Conservation (phyloP, 2,113 vertebrate species). For the Emydura subglobosa region DNA sequence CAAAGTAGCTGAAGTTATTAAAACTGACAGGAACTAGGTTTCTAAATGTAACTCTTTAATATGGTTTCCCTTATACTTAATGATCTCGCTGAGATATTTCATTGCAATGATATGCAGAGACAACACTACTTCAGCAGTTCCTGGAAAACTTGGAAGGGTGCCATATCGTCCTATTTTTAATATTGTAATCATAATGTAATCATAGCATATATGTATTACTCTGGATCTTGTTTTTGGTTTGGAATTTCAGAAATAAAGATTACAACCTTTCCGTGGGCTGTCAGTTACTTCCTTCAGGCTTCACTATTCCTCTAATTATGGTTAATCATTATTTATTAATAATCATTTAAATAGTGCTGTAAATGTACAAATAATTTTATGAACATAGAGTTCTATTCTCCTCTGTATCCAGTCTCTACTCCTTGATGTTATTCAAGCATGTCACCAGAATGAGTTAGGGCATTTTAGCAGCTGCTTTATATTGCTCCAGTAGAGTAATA, state of each 20-base stretch:
- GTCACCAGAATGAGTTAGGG: background rate
- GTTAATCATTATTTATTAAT: background rate
- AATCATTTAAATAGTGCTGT: background rate
- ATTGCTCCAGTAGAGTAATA: background rate
- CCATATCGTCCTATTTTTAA: background rate
- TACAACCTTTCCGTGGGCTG: background rate
- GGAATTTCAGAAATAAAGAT: background rate
- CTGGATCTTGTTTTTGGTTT: background rate
- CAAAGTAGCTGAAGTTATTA: background rate
- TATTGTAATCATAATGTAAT: background rate
- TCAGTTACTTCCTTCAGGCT: background rate
- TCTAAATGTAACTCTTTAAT: background rate
- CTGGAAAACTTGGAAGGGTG: background rate
- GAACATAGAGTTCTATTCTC: background rate
- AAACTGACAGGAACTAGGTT: background rate
- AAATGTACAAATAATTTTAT: background rate
- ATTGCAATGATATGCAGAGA: background rate
- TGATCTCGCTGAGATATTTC: background rate
- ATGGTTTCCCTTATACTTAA: background rate
- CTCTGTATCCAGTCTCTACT: background rate
- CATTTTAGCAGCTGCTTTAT: background rate
- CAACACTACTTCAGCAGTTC: background rate
- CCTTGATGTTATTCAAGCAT: background rate
- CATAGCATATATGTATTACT: no score
- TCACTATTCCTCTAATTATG: background rate